Evolutionary conservation across 2,888 invertebrate species (phyloP).

Genomic region (Augochlorella aurata): DNA sequence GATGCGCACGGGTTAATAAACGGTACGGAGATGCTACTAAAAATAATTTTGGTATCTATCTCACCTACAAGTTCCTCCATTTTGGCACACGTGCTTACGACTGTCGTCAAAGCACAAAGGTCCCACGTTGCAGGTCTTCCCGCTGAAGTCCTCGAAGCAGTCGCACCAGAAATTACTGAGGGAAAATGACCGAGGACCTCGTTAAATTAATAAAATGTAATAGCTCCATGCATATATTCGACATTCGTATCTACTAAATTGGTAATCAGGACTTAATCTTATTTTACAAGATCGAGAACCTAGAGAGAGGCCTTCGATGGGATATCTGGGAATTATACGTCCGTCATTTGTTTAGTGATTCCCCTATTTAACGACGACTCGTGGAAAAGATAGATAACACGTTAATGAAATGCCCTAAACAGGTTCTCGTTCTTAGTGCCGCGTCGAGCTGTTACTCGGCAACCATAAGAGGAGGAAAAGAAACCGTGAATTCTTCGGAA

Average conservation of each 20-base stretch:
- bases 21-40: too few relatives aligned
- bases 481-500: background rate
- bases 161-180: slow-evolving; percentile 89
- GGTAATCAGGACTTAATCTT: background rate
- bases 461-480: background rate
- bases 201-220: background rate
- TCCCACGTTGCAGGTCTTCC: slow-evolving; percentile 90
- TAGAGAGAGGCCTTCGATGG: too few relatives aligned
- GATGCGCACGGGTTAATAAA: background rate
- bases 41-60: background rate
- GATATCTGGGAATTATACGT: too few relatives aligned
- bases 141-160: slow-evolving; percentile 92
- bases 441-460: background rate
- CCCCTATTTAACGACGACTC: background rate
- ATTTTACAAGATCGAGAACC: background rate
- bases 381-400: background rate
- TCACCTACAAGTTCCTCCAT: slow-evolving; percentile 93
- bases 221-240: background rate
- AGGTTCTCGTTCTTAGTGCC: background rate
- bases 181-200: background rate
- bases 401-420: background rate
- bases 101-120: slow-evolving; percentile 88
- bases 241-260: background rate
- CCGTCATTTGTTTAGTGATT: background rate
- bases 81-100: slow-evolving; percentile 87